These are phyloP conservation scores for Saccostrea glomerata DNA, from an alignment of 1,140 invertebrate species.

Conservation along the genomic window DNA sequence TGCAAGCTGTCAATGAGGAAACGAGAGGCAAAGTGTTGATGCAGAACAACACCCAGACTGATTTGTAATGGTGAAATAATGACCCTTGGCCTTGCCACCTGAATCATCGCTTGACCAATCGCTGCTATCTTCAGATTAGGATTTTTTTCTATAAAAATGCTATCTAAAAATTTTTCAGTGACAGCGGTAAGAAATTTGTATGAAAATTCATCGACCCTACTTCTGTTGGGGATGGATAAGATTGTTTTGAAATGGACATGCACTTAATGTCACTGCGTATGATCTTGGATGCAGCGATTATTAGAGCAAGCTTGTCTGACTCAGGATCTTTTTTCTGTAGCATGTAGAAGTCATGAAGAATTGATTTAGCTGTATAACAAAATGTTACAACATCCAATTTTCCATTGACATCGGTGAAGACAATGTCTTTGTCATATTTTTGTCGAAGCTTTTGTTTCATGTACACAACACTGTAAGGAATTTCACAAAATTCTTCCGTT, in stretches of 20 bases:
- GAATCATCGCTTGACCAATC: conserved; percentile 55
- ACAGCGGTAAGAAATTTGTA: not conserved
- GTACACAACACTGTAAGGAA: too few species aligned
- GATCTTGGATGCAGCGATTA: conserved; percentile 50
- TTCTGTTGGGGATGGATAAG: conserved; percentile 45
- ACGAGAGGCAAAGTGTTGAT: conserved; percentile 54
- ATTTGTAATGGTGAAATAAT: conserved; percentile 52
- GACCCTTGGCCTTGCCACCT: conserved; percentile 50
- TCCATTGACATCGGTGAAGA: conserved; percentile 40
- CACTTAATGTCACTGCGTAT: conserved; percentile 52
- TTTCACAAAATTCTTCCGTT: too few species aligned
- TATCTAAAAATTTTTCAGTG: not conserved
- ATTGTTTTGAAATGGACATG: conserved; percentile 31
- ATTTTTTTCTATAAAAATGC: not conserved
- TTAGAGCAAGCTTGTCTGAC: too few species aligned
- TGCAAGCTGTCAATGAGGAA: conserved; percentile 47
- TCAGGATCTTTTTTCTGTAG: conserved; percentile 39
- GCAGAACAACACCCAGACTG: conserved; percentile 42
- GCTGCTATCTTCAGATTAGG: conserved; percentile 46
- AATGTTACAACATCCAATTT: not conserved
- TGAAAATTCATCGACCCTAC: not conserved
- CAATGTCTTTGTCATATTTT: conserved; percentile 27
- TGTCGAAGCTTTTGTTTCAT: conserved; percentile 31
- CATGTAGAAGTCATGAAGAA: conserved; percentile 48
- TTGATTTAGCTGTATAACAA: conserved; percentile 35